Base-by-base conservation (phyloP, 1,140 invertebrate species). In the Maniola jurtina region DNA sequence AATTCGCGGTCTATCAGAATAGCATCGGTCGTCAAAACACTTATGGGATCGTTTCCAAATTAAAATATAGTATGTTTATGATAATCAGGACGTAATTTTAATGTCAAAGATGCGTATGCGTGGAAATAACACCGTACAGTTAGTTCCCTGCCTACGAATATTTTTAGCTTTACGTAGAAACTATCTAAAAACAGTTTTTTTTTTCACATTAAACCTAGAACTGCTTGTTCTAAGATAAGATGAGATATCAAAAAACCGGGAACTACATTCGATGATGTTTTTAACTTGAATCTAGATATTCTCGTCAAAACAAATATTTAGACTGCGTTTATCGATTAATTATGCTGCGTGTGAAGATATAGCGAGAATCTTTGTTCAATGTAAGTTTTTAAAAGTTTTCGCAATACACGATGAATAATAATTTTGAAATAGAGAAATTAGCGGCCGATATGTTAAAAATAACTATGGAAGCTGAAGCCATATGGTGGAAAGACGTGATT, bases 1-100 rank as follows among this genome's bases (percentile, higher is more conserved):
- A 68, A 59, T 45, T 61, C 16, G 47, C n/a, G 61, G 66, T 52
- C 42, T 34, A 6, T 35, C 11, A 61, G 33, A 58, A n/a, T 16
- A 58, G 35, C 42, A 25, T 57, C 55, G 35, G 55, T 57, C 55
- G 55, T 57, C 55, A 57, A 57, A 38, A 34, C 52, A 55, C 52
- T 55, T 55, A 16, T 34, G 16, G 52, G 11, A 34, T 34, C 11
- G 33, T 55, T 11, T 13, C 25, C 16, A 55, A 55, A 55, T 55
- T 55, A 55, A 34, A 34, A 34, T 34, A 9, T 16, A 55, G 34
- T 34, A 34, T 1, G 25, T 34, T 34, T 33, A 55, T 55, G 52
- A 34, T 16, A 55, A 54, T 55, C 15, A 52, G 3, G 16, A 52
- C 48, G 16, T 52, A 25, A 25, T 25, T 4, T 25, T 25, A 2